These are phyloP conservation scores for Mythimna ferrago DNA, from an alignment of 2,888 invertebrate genomes.

Conservation along the genomic window DNA sequence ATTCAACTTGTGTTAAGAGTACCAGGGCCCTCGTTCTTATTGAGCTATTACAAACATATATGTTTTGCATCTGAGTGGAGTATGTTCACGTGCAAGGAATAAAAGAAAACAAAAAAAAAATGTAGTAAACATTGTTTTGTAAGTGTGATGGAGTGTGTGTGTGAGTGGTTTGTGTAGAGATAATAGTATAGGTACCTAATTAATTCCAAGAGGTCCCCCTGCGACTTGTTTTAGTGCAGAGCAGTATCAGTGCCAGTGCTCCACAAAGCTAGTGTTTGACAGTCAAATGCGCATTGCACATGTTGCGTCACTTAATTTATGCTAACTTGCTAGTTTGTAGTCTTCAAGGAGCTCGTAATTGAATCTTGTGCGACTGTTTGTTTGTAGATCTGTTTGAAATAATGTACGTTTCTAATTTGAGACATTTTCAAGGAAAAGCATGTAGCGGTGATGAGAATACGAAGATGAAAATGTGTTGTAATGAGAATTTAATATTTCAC, in stretches of 20 bases:
- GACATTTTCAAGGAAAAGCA: not conserved
- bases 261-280: slow-evolving; percentile 2
- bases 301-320: slow-evolving; percentile 32
- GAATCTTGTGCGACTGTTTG: slow-evolving; percentile 3
- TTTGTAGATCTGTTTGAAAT: not conserved
- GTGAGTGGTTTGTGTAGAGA: too few species aligned
- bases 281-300: slow-evolving; percentile 10
- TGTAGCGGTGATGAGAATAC: not conserved
- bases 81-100: too few species aligned
- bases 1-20: too few species aligned
- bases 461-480: not conserved
- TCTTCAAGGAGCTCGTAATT: slow-evolving; percentile 25
- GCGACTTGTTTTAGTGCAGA: not conserved
- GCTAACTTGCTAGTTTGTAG: slow-evolving; percentile 34
- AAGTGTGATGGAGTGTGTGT: too few species aligned
- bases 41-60: too few species aligned
- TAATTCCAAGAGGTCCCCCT: not conserved
- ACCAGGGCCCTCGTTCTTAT: too few species aligned
- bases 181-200: too few species aligned
- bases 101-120: too few species aligned
- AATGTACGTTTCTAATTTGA: not conserved
- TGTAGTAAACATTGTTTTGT: too few species aligned
- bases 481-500: too few species aligned
- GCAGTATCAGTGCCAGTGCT: slow-evolving; percentile 1
- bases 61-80: too few species aligned